phyloP scores from a whole-genome alignment of 2,888 invertebrate genomes.

The Pachymerium ferrugineum region DNA sequence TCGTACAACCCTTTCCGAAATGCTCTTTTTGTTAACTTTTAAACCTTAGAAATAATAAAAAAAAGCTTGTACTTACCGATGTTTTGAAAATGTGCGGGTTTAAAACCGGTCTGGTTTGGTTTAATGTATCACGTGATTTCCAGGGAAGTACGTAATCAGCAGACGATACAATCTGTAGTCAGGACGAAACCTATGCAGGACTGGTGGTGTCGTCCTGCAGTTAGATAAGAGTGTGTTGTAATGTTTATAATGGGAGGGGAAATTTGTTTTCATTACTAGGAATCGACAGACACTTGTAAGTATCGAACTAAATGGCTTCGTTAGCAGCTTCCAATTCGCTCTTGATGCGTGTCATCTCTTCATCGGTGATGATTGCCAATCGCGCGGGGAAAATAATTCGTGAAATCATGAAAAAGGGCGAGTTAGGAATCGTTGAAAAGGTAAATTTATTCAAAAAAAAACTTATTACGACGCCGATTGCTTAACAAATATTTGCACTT shows the following conservation, averaged over 20 bases:
- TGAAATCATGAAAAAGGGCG: conserved; percentile 82
- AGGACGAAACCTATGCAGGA: no score
- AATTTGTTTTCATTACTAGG: not conserved
- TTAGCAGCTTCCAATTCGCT: conserved; percentile 50
- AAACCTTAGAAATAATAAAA: not conserved
- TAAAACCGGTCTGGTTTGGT: no score
- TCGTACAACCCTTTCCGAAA: not conserved
- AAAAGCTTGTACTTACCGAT: no score
- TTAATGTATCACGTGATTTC: no score
- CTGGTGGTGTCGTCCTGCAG: no score
- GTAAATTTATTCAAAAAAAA: conserved; percentile 49
- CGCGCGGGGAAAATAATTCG: conserved; percentile 84
- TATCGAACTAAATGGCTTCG: not conserved
- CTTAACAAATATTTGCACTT: not conserved
- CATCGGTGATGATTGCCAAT: conserved; percentile 70
- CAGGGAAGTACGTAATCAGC: no score
- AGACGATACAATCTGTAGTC: no score
- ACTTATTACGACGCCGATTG: not conserved
- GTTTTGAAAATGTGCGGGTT: no score
- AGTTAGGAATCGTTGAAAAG: conserved; percentile 87
- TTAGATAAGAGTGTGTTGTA: no score
- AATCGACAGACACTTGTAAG: no score
- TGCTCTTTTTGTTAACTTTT: not conserved
- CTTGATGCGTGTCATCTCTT: conserved; percentile 66
- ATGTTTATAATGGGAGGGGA: no score